Conservation (phyloP, 2,797 vertebrate genomes). For the Chelidonichthys spinosus region DNA sequence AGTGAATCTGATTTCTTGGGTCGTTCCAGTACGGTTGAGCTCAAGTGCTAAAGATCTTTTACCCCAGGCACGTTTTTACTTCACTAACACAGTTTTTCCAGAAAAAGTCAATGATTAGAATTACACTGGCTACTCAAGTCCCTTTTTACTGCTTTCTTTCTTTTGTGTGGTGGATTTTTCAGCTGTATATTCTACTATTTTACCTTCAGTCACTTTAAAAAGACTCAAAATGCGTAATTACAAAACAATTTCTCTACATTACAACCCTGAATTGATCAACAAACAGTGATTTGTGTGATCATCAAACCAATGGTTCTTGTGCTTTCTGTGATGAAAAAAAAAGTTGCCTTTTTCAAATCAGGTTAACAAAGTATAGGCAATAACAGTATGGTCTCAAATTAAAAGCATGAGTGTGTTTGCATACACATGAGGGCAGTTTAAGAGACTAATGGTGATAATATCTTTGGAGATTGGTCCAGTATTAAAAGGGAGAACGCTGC, state of each 20-base stretch:
- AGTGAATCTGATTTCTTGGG: constrained; percentile 40
- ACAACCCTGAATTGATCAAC: neutral
- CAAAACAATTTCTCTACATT: neutral
- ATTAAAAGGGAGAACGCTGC: neutral
- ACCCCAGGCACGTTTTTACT: constrained; percentile 1
- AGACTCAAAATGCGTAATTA: neutral
- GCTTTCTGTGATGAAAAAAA: neutral
- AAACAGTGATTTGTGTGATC: neutral
- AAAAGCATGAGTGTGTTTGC: neutral
- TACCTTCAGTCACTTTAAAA: neutral
- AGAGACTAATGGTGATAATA: neutral
- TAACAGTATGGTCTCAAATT: neutral
- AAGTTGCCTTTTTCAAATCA: neutral
- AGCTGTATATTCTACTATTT: neutral
- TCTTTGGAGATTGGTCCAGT: neutral
- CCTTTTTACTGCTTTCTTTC: neutral
- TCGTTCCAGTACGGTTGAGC: constrained; percentile 27
- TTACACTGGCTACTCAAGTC: neutral
- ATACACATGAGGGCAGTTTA: neutral
- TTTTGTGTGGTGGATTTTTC: neutral
- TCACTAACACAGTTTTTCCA: constrained; percentile 7
- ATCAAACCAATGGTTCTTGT: neutral
- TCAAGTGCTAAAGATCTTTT: constrained; percentile 29
- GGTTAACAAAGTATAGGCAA: neutral
- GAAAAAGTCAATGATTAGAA: constrained; percentile 3